Evolutionary conservation across 2,888 invertebrate genomes (phyloP).

Genomic region (Aleiodes alternator): DNA sequence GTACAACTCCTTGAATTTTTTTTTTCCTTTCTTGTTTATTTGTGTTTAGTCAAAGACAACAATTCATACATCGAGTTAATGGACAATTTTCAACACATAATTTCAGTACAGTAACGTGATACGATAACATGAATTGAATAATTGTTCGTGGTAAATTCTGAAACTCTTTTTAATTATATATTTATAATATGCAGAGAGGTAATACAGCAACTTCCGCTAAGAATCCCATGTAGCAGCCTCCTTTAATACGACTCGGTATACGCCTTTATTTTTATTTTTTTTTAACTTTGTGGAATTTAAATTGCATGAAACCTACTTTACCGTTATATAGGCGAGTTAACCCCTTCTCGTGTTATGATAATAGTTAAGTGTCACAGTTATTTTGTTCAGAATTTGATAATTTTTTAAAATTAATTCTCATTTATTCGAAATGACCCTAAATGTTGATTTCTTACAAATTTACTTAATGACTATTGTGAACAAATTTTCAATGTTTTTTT

Average conservation of each 20-base stretch:
- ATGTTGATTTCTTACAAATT: neutral
- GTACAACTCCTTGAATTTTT: neutral
- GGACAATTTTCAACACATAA: too few relatives aligned
- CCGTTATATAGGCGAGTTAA: constrained; percentile 53
- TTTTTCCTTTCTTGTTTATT: too few relatives aligned
- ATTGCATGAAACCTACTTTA: constrained; percentile 59
- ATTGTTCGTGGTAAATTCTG: too few relatives aligned
- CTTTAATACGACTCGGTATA: constrained; percentile 41
- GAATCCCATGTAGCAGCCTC: constrained; percentile 50
- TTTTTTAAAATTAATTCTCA: neutral
- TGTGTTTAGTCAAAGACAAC: too few relatives aligned
- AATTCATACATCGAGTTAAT: too few relatives aligned
- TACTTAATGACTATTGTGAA: too few relatives aligned
- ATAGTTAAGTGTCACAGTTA: constrained; percentile 26
- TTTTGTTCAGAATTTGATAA: neutral
- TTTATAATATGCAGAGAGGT: constrained; percentile 31
- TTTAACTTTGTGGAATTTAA: constrained; percentile 58
- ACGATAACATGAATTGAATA: too few relatives aligned
- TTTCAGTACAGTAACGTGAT: too few relatives aligned
- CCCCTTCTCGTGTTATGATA: constrained; percentile 1
- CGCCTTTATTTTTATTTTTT: constrained; percentile 25
- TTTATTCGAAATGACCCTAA: neutral
- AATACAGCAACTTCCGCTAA: constrained; percentile 52
- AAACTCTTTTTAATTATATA: neutral
- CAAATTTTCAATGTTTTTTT: too few relatives aligned